Evolutionary conservation across 1,140 invertebrate genomes (phyloP).

Genomic region (Meloidogyne chitwoodi): DNA sequence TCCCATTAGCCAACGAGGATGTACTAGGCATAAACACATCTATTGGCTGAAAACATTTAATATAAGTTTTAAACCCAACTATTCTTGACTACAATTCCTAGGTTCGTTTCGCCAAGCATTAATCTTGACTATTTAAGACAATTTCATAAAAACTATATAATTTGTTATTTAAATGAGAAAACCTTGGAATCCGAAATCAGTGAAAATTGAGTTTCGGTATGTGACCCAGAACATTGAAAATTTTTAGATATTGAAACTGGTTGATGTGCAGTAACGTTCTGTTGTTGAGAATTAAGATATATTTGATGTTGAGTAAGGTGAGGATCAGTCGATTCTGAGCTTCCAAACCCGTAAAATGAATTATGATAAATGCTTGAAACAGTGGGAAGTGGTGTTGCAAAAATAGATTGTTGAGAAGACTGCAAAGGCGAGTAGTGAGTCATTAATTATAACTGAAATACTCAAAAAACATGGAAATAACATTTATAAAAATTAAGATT

Average conservation of each 20-base stretch:
- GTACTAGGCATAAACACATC: not conserved
- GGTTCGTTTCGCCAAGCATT: too few relatives aligned
- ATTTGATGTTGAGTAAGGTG: not conserved
- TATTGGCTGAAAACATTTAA: not conserved
- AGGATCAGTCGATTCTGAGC: not conserved
- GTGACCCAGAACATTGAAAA: not conserved
- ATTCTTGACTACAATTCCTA: too few relatives aligned
- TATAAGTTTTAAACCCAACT: too few relatives aligned
- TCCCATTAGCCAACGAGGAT: not conserved
- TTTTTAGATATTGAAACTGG: not conserved
- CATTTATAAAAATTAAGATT: too few relatives aligned
- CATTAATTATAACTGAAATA: not conserved
- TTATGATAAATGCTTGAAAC: not conserved
- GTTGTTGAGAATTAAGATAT: not conserved
- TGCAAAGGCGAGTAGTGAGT: not conserved
- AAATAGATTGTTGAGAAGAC: not conserved
- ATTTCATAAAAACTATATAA: too few relatives aligned
- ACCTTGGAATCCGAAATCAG: not conserved
- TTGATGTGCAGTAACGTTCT: not conserved
- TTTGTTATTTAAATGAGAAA: too few relatives aligned
- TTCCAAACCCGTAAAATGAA: not conserved
- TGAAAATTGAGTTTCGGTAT: not conserved
- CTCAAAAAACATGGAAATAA: not conserved
- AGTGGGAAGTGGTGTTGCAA: not conserved
- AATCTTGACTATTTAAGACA: too few relatives aligned